Base-by-base conservation (phyloP, 2,113 vertebrate genomes). In the Eclectus roratus region DNA sequence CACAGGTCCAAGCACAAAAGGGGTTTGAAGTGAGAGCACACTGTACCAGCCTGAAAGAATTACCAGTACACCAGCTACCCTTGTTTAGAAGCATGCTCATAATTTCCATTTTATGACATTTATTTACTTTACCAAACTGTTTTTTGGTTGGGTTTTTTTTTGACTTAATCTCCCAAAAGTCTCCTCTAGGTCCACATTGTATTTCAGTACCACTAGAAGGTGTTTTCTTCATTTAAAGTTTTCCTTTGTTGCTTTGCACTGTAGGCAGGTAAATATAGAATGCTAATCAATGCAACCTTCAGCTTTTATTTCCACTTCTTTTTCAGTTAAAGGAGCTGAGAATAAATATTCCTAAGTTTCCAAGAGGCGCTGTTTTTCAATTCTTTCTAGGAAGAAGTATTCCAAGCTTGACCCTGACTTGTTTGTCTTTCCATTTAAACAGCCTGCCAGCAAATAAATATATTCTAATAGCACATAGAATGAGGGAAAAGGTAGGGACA, bases 21-120 rank as follows among this genome's bases (percentile, higher is more conserved):
- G 35, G 89, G 52, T 95, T 95, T 97, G 91, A 96, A 94, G 76
- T 94, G 63, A 83, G 65, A 94, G 68, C 79, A 58, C 15, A 6
- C 13, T 47, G 17, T 53, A 85, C 21, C 58, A 83, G 49, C 47
- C 52, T 91, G 88, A 76, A 93, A 70, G 70, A 88, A 80, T 65
- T 86, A 43, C 76, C 47, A 53, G n/a, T 74, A 24, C 13, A 61
- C 33, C 46, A 84, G 72, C 46, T 86, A 76, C 11, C 17, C 49
- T 43, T 92, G 17, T 63, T 61, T 39, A 72, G 77, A 72, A 86
- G 19, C 41, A 50, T 29, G 33, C 13, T 76, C 11, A 68, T 31
- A 41, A 14, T 71, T 96, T 93, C 78, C 19, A 60, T 61, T 88
- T 79, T 70, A 66, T 65, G 61, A 50, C 49, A 58, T 46, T 79